Evolutionary conservation across 2,113 vertebrate species (phyloP).

Genomic region (Prionailurus bengalensis): DNA sequence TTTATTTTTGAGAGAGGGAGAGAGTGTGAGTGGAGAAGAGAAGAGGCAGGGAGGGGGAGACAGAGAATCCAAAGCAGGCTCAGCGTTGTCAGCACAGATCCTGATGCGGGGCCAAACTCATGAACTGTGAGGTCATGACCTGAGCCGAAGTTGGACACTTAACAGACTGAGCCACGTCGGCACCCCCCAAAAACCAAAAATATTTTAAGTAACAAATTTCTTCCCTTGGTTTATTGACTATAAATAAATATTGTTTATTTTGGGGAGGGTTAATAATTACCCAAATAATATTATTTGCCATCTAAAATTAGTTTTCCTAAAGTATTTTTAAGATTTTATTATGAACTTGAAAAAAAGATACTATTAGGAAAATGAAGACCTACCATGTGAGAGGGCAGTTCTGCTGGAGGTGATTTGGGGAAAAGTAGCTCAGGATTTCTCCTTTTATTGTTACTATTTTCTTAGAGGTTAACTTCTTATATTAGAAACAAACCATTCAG

Average conservation of each 20-base stretch:
- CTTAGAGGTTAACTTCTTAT: background rate
- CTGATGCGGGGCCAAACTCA: too few species aligned
- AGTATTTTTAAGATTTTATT: conserved; percentile 27
- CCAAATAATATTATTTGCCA: background rate
- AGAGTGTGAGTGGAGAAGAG: too few species aligned
- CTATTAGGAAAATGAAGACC: conserved; percentile 18
- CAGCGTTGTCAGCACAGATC: too few species aligned
- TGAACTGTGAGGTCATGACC: too few species aligned
- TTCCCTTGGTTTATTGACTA: background rate
- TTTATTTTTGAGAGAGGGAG: too few species aligned
- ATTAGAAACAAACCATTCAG: background rate
- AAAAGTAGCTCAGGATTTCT: background rate
- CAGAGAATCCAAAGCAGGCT: too few species aligned
- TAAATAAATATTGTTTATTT: conserved; percentile 42
- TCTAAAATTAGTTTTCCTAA: conserved; percentile 20
- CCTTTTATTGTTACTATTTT: background rate
- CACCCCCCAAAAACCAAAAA: background rate
- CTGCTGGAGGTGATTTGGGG: background rate
- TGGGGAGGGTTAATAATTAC: conserved; percentile 1
- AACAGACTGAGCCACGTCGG: too few species aligned
- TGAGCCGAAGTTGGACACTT: too few species aligned
- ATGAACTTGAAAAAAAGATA: conserved; percentile 25
- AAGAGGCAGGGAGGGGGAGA: too few species aligned
- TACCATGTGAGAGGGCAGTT: background rate
- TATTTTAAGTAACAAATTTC: background rate